Evolutionary conservation across 1,140 invertebrate species (phyloP).

Genomic region (Meloidogyne exigua): DNA sequence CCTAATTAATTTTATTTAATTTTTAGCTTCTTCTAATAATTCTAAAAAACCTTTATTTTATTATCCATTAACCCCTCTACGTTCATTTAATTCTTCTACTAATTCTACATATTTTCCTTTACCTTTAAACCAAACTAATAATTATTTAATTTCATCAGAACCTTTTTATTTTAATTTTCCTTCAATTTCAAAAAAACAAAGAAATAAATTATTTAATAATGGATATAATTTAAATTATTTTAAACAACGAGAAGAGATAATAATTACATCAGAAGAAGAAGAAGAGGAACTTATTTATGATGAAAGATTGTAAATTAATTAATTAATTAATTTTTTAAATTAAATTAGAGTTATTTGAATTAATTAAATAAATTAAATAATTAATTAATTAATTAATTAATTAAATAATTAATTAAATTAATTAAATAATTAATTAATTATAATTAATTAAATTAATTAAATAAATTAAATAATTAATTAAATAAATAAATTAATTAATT

Average conservation of each 20-base stretch:
- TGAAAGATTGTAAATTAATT: conserved; percentile 18
- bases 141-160: no score
- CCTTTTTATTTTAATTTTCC: background rate
- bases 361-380: no score
- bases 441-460: background rate
- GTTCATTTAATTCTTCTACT: conserved; percentile 8
- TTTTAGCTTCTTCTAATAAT: background rate
- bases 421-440: no score
- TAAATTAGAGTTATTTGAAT: no score
- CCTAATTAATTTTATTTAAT: conserved; percentile 2
- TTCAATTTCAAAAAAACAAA: background rate
- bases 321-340: background rate
- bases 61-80: background rate
- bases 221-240: background rate
- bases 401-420: conserved; percentile 9
- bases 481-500: no score
- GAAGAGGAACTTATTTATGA: conserved; percentile 4
- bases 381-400: no score
- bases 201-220: background rate
- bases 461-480: no score
- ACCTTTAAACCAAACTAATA: background rate
- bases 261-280: background rate
- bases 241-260: background rate
- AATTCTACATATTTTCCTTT: background rate
- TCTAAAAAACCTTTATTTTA: background rate